phyloP scores from a whole-genome alignment of 2,113 vertebrate genomes.

The Nannospalax galili region DNA sequence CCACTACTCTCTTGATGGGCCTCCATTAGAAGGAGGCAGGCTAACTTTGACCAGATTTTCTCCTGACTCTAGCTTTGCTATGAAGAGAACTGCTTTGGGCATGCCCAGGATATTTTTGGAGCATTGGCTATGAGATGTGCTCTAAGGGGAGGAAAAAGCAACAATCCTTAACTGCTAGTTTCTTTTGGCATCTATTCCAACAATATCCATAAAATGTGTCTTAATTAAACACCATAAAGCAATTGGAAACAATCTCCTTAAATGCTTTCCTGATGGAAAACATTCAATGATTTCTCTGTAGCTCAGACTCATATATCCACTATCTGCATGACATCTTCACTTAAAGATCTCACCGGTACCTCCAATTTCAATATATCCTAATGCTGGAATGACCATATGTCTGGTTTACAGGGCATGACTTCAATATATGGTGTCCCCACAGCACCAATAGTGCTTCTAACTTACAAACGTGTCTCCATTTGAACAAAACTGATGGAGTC shows the following conservation, averaged over 20 bases:
- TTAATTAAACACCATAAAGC: slow-evolving; percentile 44
- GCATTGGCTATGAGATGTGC: not conserved
- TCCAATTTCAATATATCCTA: not conserved
- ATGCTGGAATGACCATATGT: not conserved
- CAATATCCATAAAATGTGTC: not conserved
- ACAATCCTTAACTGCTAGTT: not conserved
- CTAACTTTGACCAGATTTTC: slow-evolving; percentile 5
- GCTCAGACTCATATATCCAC: not conserved
- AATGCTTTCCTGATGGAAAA: slow-evolving; percentile 45
- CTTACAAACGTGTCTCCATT: slow-evolving; percentile 10
- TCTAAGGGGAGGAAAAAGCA: not conserved
- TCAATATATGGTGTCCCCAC: not conserved
- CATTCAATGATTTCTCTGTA: slow-evolving; percentile 17
- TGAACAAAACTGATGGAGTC: not conserved
- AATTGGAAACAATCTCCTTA: slow-evolving; percentile 18
- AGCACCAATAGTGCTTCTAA: not conserved
- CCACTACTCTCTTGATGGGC: not conserved
- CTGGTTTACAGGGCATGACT: not conserved
- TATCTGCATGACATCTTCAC: not conserved
- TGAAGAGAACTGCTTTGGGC: not conserved
- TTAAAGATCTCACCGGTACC: not conserved
- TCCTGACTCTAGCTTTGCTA: not conserved
- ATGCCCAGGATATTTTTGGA: not conserved
- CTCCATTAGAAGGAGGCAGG: not conserved
- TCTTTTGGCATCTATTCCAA: not conserved